Base-by-base conservation (phyloP, 2,113 vertebrate genomes). In the Colius striatus region DNA sequence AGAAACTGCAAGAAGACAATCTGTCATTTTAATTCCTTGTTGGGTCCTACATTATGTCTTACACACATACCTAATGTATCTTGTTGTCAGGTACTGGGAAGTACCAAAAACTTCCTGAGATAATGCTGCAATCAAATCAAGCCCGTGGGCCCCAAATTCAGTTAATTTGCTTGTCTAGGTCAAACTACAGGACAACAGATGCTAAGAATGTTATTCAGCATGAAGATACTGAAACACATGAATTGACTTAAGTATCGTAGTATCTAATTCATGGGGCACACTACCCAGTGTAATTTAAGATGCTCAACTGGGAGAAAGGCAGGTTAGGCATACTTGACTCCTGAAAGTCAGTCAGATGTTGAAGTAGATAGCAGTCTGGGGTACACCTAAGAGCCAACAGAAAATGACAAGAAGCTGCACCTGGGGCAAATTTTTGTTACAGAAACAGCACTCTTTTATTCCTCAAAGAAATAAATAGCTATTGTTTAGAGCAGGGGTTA, bases 11-110 rank as follows among this genome's bases (percentile, higher is more conserved):
- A 8, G 10, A 55, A 73, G 60, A 57, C 14, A 30, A 76, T 26
- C 4, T 51, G 17, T 17, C 30, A 51, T 76, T 95, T 82, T 68
- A 85, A 66, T 61, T 89, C 47, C 11, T 71, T 41, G 26, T 22
- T 0, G 1, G 34, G 21, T 84, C 45, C 34, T 61, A 38, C 1
- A 0, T 32, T 32, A 22, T 12, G 19, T 58, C 18, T 84, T 68
- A 65, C 11, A 22, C 0, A 0, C 14, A 30, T 47, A 47, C 16
- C 25, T 77, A 61, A 68, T 19, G 3, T 22, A 45, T 26, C 10
- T 83, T 68, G 47, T 58, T 61, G 15, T 45, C 55, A 77, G 53
- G 50, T 41, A 43, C 11, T 3, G 16, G 51, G 17, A 77, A 84
- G 16, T 41, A 60, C 38, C 43, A 34, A 87, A 87, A 92, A 36